Evolutionary conservation across 30 jellyfish, hydroid and myxozoan genomes (phyloP), one percentile per base, ranked within the genome.

Genomic region (Aurelia sp.): DNA sequence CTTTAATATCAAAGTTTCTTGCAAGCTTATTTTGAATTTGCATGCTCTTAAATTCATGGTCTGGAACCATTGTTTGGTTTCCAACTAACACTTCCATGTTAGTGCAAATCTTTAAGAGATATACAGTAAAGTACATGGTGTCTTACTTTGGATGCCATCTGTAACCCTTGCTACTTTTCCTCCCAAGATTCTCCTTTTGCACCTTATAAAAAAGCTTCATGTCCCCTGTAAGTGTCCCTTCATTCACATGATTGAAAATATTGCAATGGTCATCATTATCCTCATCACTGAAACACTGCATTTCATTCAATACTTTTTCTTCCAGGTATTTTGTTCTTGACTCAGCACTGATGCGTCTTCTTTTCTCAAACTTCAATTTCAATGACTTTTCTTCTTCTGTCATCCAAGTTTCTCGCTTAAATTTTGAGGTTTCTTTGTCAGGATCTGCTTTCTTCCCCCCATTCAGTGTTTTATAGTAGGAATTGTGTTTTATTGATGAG

Each of bases 101-200:
- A 4, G 5, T 35, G 3, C 3, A 35, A 35, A 35, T 35, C 5
- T 35, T n/a, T n/a, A n/a, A n/a, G 47, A 35, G 5, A 35, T 5
- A 35, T 35, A 35, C 47, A 35, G 5, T 35, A 35, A 35, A 5
- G 47, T 35, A 35, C 4, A 35, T 35, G 5, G 68, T 16, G 27
- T 58, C 68, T 58, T 58, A 58, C 68, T 58, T 58, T 58, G 68
- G 68, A 58, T 58, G 68, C 68, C 68, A 58, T 58, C 68, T 58
- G 68, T 58, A 58, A 5, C 68, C 68, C 20, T 58, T 58, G 20
- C 27, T 58, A 4, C 24, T 16, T 20, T 58, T 58, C 27, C 68
- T 58, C 20, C 68, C 68, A 72, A 77, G 27, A 51, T 77, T 77
- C 27, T 77, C 59, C 63, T 50, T 24, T 77, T 77, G 64, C 19